These are phyloP conservation scores for Drosophila seguyi DNA, from an alignment of 1,140 invertebrate genomes.

Conservation along the genomic window DNA sequence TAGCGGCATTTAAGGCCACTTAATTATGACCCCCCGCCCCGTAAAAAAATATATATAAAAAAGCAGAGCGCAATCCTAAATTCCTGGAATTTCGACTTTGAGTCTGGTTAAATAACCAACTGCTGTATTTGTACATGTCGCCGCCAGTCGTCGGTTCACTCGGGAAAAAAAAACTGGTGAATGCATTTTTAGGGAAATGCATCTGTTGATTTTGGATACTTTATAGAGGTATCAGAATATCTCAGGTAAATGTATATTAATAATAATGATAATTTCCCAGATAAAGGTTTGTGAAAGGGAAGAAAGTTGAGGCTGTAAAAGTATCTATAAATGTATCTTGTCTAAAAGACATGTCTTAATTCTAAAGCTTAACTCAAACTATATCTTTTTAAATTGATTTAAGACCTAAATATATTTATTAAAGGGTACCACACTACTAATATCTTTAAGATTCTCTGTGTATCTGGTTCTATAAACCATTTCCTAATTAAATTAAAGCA, in stretches of 20 bases:
- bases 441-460: neutral
- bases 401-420: neutral
- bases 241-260: neutral
- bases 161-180: conserved; percentile 11
- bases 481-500: neutral
- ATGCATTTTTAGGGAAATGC: conserved; percentile 21
- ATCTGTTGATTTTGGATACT: neutral
- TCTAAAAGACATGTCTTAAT: neutral
- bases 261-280: neutral
- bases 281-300: neutral
- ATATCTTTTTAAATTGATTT: neutral
- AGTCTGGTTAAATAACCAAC: conserved; percentile 76
- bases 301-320: neutral
- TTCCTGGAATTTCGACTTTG: conserved; percentile 71
- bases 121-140: conserved; percentile 75
- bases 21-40: conserved; percentile 69
- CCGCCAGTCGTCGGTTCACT: conserved; percentile 4
- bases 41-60: conserved; percentile 24
- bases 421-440: neutral
- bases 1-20: conserved; percentile 82
- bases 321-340: neutral
- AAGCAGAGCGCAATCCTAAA: conserved; percentile 69
- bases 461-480: neutral
- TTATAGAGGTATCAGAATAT: neutral
- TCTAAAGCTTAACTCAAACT: neutral